Evolutionary conservation across 2,797 vertebrate species (phyloP).

Genomic region (Champsocephalus esox): DNA sequence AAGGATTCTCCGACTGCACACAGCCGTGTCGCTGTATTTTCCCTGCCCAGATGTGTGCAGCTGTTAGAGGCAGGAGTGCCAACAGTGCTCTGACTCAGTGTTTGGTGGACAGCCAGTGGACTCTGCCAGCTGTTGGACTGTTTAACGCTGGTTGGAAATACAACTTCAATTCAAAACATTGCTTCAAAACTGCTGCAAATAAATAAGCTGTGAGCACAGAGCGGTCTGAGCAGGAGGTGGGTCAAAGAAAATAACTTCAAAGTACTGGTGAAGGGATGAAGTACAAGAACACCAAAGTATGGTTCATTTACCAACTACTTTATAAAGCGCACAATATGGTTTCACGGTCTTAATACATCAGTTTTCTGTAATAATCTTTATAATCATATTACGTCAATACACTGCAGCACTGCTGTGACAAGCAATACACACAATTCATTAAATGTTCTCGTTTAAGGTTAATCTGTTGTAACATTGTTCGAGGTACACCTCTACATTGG

Average conservation of each 20-base stretch:
- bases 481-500: no score
- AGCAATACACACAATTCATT: no score
- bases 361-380: no score
- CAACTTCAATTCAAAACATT: conserved; percentile 9
- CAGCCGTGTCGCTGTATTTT: conserved; percentile 15
- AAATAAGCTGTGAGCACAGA: conserved; percentile 16
- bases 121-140: conserved; percentile 25
- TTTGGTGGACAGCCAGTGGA: conserved; percentile 27
- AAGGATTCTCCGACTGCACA: conserved; percentile 19
- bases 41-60: conserved; percentile 44
- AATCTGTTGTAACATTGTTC: no score
- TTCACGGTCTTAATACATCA: neutral
- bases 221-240: neutral
- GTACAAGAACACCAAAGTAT: neutral
- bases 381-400: no score
- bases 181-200: conserved; percentile 20
- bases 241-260: no score
- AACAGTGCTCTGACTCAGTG: conserved; percentile 18
- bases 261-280: neutral
- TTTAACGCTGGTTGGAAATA: conserved; percentile 6
- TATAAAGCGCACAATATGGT: neutral
- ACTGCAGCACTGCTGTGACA: no score
- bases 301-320: neutral
- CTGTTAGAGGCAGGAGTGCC: conserved; percentile 5
- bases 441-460: no score